Conservation (phyloP, 2,888 invertebrate species). For the Empis stercorea region DNA sequence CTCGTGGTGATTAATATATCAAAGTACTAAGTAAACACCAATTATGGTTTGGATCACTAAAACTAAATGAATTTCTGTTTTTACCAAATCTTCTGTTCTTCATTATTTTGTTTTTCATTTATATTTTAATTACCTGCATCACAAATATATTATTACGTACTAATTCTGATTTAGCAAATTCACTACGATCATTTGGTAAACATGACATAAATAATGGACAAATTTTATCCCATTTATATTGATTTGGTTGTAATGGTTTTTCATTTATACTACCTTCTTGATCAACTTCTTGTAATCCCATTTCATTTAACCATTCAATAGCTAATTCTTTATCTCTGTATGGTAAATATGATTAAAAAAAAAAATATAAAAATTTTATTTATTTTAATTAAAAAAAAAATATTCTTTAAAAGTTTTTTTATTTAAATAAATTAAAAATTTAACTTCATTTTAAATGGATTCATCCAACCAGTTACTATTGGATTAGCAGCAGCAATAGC, state of each 20-base stretch:
- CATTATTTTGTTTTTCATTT: too few species aligned
- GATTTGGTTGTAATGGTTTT: slow-evolving; percentile 19
- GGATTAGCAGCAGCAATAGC: slow-evolving; percentile 41
- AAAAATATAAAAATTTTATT: too few species aligned
- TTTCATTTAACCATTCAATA: slow-evolving; percentile 16
- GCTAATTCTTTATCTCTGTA: slow-evolving; percentile 21
- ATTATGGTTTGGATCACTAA: too few species aligned
- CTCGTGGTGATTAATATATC: too few species aligned
- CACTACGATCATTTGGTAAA: slow-evolving; percentile 41
- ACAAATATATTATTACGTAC: slow-evolving; percentile 43
- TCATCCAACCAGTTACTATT: slow-evolving; percentile 67
- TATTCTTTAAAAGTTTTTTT: too few species aligned
- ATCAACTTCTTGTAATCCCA: slow-evolving; percentile 19
- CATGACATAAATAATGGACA: slow-evolving; percentile 43
- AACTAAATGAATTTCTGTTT: too few species aligned
- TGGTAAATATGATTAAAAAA: not conserved
- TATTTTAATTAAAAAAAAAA: too few species aligned
- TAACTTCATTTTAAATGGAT: slow-evolving; percentile 56
- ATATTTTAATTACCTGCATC: slow-evolving; percentile 38
- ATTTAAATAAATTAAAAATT: slow-evolving; percentile 10
- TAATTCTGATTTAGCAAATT: slow-evolving; percentile 42
- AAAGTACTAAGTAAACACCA: too few species aligned
- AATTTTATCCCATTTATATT: slow-evolving; percentile 35
- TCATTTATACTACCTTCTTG: slow-evolving; percentile 13
- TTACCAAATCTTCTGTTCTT: too few species aligned